Base-by-base conservation (phyloP, 2,113 vertebrate species). In the Rutilus rutilus region DNA sequence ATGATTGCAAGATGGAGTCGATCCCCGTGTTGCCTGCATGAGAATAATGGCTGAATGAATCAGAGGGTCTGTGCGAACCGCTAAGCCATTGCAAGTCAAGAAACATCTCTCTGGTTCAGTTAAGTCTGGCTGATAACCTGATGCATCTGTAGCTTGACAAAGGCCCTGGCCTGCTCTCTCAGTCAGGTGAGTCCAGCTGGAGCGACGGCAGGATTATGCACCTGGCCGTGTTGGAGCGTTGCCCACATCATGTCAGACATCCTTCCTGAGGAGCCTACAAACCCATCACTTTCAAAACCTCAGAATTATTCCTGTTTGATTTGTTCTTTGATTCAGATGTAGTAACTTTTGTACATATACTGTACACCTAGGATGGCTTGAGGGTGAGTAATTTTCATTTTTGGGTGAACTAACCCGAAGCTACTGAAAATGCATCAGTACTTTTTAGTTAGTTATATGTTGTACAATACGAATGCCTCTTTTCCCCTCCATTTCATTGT, bases 191-290 rank as follows among this genome's bases (percentile, higher is more conserved):
- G 75, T 30, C 25, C 75, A 77, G 45, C 75, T 77, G 25, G 47
- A 77, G 74, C 27, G 15, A 54, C 50, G 21, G 75, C 75, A 54
- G 54, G 50, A 77, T 77, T 77, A 33, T 54, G 15, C 75, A 54
- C 25, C 75, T 77, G 75, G 47, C 27, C 2, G 17, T 77, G 47
- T 77, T 54, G 75, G 75, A 17, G 0, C 2, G 2, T 33, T 54
- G 47, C 47, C 75, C 75, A 75, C 73, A 75, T 75, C 73, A 54
- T 77, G 75, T 77, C 47, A 77, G 47, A 54, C 27, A 54, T 54
- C 25, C 50, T 19, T 54, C 42, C 47, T 30, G 15, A 77, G 27
- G 17, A 77, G 47, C 1, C 25, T 30, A 54, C 8, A 52, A 54
- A 30, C 3, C 17, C n/a, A 75, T 75, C n/a, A 50, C 47, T 10